Base-by-base conservation (phyloP, 2,888 invertebrate species). In the Thereva nobilitata region DNA sequence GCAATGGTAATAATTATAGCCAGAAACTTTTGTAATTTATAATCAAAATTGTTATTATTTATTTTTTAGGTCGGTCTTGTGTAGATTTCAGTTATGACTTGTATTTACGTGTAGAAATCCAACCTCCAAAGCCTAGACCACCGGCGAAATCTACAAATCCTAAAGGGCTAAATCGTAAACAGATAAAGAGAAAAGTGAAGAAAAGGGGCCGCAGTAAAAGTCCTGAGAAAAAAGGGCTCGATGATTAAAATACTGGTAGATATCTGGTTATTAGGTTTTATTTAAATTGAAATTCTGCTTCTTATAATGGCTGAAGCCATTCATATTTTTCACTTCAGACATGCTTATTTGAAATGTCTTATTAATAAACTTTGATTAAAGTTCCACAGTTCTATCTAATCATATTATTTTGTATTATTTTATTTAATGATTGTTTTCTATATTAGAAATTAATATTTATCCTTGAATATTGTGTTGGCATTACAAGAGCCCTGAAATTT, bases 1-100 rank as follows among this genome's bases (percentile, higher is more conserved):
- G 94, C 79, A 87, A 86, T 76, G 89, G 89, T 86, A 80, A 75
- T 86, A 80, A 75, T 52, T 42, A 70, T 66, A 68, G 69, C 64
- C 54, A 34, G 12, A 5, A 63, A 57, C 2, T 35, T 66, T 4
- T 44, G 47, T 38, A 37, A 35, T 52, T 53, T 38, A 4, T n/a
- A 5, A 47, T 10, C 9, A 5, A 38, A 37, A 38, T 38, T 53
- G 8, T 38, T 37, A 7, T 53, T 9, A n/a, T 23, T 23, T 2
- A 23, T 1, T 23, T 23, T 67, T 0, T 50, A 80, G 80, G 80
- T 4, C 76, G 76, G 67, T 72, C 73, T n/a, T 81, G 81, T 67
- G 76, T 74, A 10, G 79, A 81, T 59, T 80, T 79, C 61, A 81
- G 78, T 71, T 81, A 81, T 69, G 81, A 81, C 74, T 72, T 80